Percentiles rank a stretch among this genome's conserved stretches.
Conservation (phyloP, 2,113 vertebrate genomes). For the Cinclus mexicanus region DNA sequence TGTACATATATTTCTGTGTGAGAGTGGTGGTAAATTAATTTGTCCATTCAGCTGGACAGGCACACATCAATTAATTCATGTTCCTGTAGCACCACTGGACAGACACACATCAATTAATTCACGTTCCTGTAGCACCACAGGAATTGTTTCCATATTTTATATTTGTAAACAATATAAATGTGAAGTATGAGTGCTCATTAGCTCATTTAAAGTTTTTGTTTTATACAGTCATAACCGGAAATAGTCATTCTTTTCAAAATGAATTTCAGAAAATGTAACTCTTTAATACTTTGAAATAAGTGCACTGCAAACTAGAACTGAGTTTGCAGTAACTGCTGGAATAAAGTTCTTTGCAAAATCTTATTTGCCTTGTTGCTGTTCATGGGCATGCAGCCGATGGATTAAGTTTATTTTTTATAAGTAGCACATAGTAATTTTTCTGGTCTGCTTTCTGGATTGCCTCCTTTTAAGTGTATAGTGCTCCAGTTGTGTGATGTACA, state of each 20-base stretch:
- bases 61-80: neutral
- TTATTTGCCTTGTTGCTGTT: neutral
- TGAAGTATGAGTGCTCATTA: neutral
- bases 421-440: neutral
- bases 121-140: neutral
- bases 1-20: neutral
- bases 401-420: neutral
- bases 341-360: neutral
- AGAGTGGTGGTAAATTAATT: neutral
- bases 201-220: neutral
- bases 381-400: neutral
- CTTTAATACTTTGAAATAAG: neutral
- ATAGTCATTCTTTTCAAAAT: neutral
- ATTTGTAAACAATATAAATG: neutral
- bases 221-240: neutral
- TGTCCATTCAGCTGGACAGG: neutral
- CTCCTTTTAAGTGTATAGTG: neutral
- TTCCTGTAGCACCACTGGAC: neutral
- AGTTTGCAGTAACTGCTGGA: neutral
- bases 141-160: neutral
- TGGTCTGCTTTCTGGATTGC: neutral
- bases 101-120: neutral
- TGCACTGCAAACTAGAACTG: neutral
- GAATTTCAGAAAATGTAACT: neutral
- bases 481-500: neutral